A percentile compares a stretch with the other conserved stretches of the same genome.
These are phyloP conservation scores for Pseudochirops cupreus DNA, from an alignment of 2,797 vertebrate species.

Conservation along the genomic window DNA sequence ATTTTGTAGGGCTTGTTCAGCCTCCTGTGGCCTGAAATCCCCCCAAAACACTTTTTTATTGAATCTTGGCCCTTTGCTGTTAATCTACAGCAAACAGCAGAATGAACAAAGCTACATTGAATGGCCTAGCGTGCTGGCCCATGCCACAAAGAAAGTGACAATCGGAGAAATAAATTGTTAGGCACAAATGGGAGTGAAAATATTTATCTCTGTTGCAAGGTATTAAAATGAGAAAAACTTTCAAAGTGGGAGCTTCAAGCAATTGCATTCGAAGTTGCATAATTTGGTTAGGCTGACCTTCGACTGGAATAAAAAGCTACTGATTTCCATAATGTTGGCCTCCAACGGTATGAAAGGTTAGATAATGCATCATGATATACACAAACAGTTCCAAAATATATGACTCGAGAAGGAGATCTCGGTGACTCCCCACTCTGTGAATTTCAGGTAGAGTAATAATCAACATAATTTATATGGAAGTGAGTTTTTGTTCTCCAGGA, in stretches of 20 bases:
- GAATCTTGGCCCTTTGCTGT: constrained; percentile 30
- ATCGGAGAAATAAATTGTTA: constrained; percentile 45
- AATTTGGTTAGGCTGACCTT: constrained; percentile 84
- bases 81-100: constrained; percentile 59
- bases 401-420: constrained; percentile 60
- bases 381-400: constrained; percentile 59
- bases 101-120: constrained; percentile 63
- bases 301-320: constrained; percentile 80
- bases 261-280: constrained; percentile 75
- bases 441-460: constrained; percentile 63
- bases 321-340: constrained; percentile 83
- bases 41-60: constrained; percentile 61
- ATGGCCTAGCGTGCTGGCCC: constrained; percentile 16
- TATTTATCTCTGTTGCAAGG: constrained; percentile 72
- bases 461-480: constrained; percentile 66
- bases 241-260: constrained; percentile 74
- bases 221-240: constrained; percentile 78
- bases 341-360: constrained; percentile 68
- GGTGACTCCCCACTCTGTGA: constrained; percentile 46
- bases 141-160: constrained; percentile 18
- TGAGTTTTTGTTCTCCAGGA: constrained; percentile 58
- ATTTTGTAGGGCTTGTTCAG: constrained; percentile 58
- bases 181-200: constrained; percentile 60
- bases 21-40: constrained; percentile 58
- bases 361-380: constrained; percentile 73